Base-by-base conservation (phyloP, 2,797 vertebrate genomes). In the Falco rusticolus region DNA sequence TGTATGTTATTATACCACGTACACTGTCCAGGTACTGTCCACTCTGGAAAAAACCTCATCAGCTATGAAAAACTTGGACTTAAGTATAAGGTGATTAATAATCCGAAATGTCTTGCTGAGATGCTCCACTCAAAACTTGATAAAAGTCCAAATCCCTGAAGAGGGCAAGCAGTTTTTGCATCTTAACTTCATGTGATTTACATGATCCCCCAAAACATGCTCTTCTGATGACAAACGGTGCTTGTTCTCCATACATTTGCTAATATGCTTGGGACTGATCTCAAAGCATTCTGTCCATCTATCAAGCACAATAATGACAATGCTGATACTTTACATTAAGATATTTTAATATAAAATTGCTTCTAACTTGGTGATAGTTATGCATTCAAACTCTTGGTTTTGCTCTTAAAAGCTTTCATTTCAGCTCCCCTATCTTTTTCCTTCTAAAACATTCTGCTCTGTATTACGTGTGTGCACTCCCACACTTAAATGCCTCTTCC, bases 31-130 rank as follows among this genome's bases (percentile, higher is more conserved):
- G 93, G 96, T 95, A 86, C 70, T 70, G 72, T 54, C 76, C 79
- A 17, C 85, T 66, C 71, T 47, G 82, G 92, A 94, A 94, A 94
- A 81, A 81, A 54, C 8, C 45, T 83, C 78, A 83, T 56, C 41
- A 85, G 63, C 72, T 69, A 24, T 4, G 48, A 94, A 84, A 93
- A 92, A 77, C 45, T 28, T 85, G 65, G 69, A 56, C 20, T 78
- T 56, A 17, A 85, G n/a, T 12, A 59, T 5, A 48, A 84, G 26
- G 69, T 69, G 65, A 96, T 91, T 86, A 89, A 91, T 92, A 75
- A 91, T 3, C 65, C 6, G 5, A 22, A 95, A 92, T 25, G 37
- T 9, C 85, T 76, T 84, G 50, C 83, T 91, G 76, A 80, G 47
- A 41, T 76, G 61, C 57, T 50, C 77, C 59, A 34, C 26, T 45